Evolutionary conservation across 2,797 vertebrate species (phyloP).

Genomic region (Sandelia bainsii): DNA sequence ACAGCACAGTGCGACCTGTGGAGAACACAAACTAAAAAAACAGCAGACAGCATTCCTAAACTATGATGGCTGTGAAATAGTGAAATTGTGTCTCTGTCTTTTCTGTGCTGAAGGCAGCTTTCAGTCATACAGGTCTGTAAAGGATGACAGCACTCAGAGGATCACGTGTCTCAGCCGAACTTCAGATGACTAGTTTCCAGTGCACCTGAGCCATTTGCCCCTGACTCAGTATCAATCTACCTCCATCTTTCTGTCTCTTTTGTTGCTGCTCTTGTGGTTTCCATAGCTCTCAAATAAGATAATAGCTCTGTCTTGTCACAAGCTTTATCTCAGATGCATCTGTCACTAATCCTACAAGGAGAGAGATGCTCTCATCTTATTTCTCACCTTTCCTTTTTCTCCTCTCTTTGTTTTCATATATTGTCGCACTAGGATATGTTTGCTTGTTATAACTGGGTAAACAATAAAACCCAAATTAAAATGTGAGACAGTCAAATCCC

Average conservation of each 20-base stretch:
- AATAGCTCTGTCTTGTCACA: not conserved
- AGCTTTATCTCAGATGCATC: conserved; percentile 3
- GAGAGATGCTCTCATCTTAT: not conserved
- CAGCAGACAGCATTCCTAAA: no score
- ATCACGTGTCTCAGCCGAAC: conserved; percentile 33
- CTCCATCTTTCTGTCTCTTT: conserved; percentile 11
- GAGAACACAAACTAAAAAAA: no score
- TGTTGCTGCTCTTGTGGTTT: not conserved
- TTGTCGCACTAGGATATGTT: not conserved
- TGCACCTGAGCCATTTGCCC: not conserved
- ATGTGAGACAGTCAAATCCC: not conserved
- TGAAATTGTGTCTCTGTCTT: not conserved
- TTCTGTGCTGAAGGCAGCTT: not conserved
- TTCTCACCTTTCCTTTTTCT: not conserved
- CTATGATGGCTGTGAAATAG: no score
- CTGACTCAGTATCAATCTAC: conserved; percentile 4
- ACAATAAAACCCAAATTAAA: not conserved
- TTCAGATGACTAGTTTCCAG: conserved; percentile 11
- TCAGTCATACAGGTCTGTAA: not conserved
- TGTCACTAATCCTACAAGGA: conserved; percentile 1
- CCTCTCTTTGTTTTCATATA: no score
- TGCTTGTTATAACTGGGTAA: not conserved
- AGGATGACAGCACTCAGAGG: not conserved
- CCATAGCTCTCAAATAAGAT: not conserved
- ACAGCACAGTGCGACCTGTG: no score